phyloP scores from a whole-genome alignment of 2,888 invertebrate genomes.

The Stenotaenia linearis region DNA sequence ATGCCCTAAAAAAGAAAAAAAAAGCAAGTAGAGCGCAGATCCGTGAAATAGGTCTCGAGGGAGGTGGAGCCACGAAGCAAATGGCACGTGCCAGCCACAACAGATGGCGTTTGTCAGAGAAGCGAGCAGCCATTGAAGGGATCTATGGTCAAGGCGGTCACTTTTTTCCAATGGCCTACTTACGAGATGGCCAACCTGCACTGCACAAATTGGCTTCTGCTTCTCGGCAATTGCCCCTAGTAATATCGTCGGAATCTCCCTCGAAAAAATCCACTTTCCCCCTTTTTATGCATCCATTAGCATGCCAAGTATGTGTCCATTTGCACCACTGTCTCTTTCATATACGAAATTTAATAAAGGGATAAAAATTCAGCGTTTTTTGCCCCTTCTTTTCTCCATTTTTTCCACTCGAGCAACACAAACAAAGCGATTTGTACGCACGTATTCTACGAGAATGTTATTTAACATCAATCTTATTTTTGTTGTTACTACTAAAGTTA shows the following conservation, averaged over 20 bases:
- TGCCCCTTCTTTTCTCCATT: not conserved
- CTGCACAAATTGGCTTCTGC: conserved; percentile 23
- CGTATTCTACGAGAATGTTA: conserved; percentile 1
- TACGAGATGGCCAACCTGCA: not conserved
- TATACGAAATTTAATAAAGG: conserved; percentile 3
- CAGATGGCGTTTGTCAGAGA: conserved; percentile 20
- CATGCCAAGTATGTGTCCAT: conserved; percentile 24
- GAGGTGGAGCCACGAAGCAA: conserved; percentile 15
- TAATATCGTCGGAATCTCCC: not conserved
- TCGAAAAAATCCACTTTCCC: too few relatives aligned
- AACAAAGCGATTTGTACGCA: not conserved
- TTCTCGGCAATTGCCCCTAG: conserved; percentile 7
- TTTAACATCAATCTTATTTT: not conserved
- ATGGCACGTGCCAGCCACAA: conserved; percentile 26
- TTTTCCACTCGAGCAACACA: not conserved
- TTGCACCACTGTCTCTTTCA: conserved; percentile 23
- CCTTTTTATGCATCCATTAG: conserved; percentile 21
- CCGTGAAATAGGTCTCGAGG: conserved; percentile 20
- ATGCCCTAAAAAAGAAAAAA: not conserved
- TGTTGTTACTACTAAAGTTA: not conserved
- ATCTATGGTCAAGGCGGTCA: conserved; percentile 26
- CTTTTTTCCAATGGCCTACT: conserved; percentile 22
- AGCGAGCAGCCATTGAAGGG: conserved; percentile 26
- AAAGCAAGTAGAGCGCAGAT: not conserved
- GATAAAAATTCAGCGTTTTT: conserved; percentile 11